A percentile compares a stretch with the other conserved stretches of the same genome.
phyloP scores from a whole-genome alignment of 2,113 vertebrate species.

The Mionectes macconnelli region DNA sequence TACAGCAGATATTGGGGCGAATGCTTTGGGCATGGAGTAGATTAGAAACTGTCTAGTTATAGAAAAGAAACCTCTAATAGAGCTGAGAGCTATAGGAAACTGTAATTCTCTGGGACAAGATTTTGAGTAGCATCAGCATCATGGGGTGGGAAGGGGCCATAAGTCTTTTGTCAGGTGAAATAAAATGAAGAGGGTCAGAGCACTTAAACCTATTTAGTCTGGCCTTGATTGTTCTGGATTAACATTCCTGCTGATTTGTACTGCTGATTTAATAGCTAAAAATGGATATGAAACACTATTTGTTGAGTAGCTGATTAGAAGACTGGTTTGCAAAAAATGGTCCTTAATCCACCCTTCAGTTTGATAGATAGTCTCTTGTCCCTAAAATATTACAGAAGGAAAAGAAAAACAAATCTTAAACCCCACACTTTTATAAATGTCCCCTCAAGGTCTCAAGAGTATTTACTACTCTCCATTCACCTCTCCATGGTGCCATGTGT shows the following conservation, averaged over 20 bases:
- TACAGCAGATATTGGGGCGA: background rate
- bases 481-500: background rate
- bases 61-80: background rate
- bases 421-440: background rate
- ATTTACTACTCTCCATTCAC: constrained; percentile 31
- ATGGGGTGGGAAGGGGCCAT: background rate
- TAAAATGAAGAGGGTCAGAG: background rate
- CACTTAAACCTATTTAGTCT: background rate
- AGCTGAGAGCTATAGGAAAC: background rate
- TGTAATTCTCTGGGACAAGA: background rate
- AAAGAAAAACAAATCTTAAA: background rate
- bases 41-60: background rate
- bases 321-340: background rate
- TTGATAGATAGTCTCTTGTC: background rate
- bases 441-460: background rate
- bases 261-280: constrained; percentile 9
- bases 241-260: background rate
- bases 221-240: background rate
- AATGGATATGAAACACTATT: background rate
- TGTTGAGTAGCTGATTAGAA: constrained; percentile 17
- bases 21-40: background rate
- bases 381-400: background rate
- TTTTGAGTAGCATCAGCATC: background rate
- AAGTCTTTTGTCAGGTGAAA: background rate
- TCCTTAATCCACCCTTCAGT: constrained; percentile 30